Percentiles rank a stretch among this genome's conserved stretches.
These are phyloP conservation scores for Platycheirus albimanus DNA, from an alignment of 2,888 invertebrate genomes.

Conservation along the genomic window DNA sequence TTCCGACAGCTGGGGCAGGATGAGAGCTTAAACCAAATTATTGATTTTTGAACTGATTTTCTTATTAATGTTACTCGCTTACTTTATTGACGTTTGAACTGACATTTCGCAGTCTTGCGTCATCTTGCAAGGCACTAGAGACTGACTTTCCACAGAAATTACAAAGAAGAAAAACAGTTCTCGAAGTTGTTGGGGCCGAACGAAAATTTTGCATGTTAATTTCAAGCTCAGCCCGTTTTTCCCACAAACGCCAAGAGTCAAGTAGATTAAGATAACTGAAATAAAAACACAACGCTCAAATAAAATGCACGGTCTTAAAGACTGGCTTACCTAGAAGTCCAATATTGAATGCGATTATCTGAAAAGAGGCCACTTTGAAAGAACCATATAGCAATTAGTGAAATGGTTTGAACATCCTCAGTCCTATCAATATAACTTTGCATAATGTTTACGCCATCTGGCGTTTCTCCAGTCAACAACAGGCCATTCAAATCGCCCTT, in stretches of 20 bases:
- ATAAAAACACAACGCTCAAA: background rate
- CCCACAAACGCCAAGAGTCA: slow-evolving; percentile 96
- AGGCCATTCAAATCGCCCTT: slow-evolving; percentile 93
- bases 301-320: background rate
- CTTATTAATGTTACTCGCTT: background rate
- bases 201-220: slow-evolving; percentile 87
- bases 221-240: slow-evolving; percentile 94
- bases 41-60: background rate
- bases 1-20: slow-evolving; percentile 97
- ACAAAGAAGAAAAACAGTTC: slow-evolving; percentile 92
- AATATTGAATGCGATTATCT: slow-evolving; percentile 85
- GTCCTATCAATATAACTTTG: slow-evolving; percentile 93
- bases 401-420: slow-evolving; percentile 95
- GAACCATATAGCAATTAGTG: slow-evolving; percentile 90
- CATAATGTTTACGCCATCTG: slow-evolving; percentile 90
- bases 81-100: slow-evolving; percentile 81
- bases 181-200: slow-evolving; percentile 83
- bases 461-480: slow-evolving; percentile 91
- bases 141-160: slow-evolving; percentile 98
- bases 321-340: slow-evolving; percentile 86
- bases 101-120: slow-evolving; percentile 83
- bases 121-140: slow-evolving; percentile 89
- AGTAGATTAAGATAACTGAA: slow-evolving; percentile 91
- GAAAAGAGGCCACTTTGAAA: slow-evolving; percentile 88
- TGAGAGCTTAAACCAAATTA: slow-evolving; percentile 85